Base-by-base conservation (phyloP, 2,797 vertebrate species). In the Simalia tracyae region DNA sequence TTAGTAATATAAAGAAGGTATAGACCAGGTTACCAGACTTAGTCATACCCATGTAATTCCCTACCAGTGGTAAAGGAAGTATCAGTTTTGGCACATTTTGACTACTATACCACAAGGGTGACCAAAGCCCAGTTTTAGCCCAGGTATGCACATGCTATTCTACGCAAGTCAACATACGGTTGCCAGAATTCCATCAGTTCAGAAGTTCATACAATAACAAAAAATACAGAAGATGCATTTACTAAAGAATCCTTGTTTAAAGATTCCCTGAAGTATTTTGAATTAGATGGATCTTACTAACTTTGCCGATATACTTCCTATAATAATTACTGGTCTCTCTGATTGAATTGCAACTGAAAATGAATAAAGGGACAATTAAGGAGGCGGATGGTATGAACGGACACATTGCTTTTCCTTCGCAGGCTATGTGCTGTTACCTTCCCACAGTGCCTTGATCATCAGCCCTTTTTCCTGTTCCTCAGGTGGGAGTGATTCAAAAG, bases 321-420 rank as follows among this genome's bases (percentile, higher is more conserved):
- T 88, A 93, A 93, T 91, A 81, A 93, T 89, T 91, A 91, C 61
- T 57, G 68, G 86, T 89, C 86, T 54, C 19, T 91, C 63, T 61
- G 36, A 91, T 12, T 91, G 63, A 72, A 93, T 26, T 56, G 76
- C 56, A 85, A 89, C 28, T 85, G 84, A 87, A 93, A 88, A 56
- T 61, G 87, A 93, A 93, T 84, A 81, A 76, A 92, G 54, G 56
- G 56, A 81, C 42, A 42, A 91, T 91, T 93, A 93, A 93, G 56
- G 57, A 91, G 50, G 63, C 50, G 90, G 84, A 61, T 93, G 54
- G 7, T 84, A 93, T 85, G 68, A 93, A 91, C 61, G 59, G 72
- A 88, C 64, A 88, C 36, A 50, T 60, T 28, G 57, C 61, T 85
- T 84, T 61, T 46, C 63, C 85, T 60, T 90, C 11, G 28, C 14